A percentile compares a stretch with the other conserved stretches of the same genome.
These are phyloP conservation scores for Cromileptes altivelis DNA, from an alignment of 2,113 vertebrate genomes.

Conservation along the genomic window DNA sequence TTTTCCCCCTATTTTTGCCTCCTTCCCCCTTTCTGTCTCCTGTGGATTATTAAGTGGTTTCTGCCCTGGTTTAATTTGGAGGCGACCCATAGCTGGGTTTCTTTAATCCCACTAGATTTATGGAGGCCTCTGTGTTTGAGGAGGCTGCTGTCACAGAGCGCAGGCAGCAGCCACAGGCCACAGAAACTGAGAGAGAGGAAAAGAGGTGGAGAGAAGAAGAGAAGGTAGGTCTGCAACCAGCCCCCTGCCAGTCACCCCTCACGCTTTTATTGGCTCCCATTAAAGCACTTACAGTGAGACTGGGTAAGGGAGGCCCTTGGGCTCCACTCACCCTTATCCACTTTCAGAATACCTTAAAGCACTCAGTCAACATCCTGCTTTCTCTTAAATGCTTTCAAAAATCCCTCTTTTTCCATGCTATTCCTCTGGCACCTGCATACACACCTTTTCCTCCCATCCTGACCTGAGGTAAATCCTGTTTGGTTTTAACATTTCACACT, in stretches of 20 bases:
- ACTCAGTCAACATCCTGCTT: conserved; percentile 53
- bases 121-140: conserved; percentile 16
- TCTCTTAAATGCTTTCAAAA: conserved; percentile 35
- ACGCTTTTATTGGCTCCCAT: conserved; percentile 65
- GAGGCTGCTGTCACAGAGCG: conserved; percentile 27
- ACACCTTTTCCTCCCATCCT: conserved; percentile 9
- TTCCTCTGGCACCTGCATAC: neutral
- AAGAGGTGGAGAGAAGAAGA: conserved; percentile 14
- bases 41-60: conserved; percentile 70
- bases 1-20: neutral
- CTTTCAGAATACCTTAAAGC: conserved; percentile 56
- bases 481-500: conserved; percentile 41
- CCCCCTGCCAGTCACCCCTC: conserved; percentile 52
- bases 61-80: conserved; percentile 68
- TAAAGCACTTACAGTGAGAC: conserved; percentile 67
- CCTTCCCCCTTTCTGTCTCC: neutral
- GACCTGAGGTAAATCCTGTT: conserved; percentile 41
- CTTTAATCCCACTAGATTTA: conserved; percentile 72
- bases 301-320: conserved; percentile 34
- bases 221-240: conserved; percentile 42
- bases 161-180: conserved; percentile 45
- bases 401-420: conserved; percentile 22
- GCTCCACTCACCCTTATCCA: conserved; percentile 65
- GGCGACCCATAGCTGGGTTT: conserved; percentile 51
- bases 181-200: conserved; percentile 22